Evolutionary conservation across 2,888 invertebrate genomes (phyloP).

Genomic region (Prenolepis imparis): DNA sequence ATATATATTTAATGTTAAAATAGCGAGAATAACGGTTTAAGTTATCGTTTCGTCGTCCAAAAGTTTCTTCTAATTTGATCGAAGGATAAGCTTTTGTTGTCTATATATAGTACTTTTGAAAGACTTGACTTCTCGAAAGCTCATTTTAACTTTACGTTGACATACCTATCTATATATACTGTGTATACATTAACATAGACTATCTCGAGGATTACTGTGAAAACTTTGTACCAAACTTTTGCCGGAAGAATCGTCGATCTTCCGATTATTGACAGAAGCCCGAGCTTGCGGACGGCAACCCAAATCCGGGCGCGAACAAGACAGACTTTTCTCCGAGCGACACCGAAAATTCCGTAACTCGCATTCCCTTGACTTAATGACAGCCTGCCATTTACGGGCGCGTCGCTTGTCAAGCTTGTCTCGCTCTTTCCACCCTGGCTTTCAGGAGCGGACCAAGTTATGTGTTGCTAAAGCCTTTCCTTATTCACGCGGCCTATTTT

Average conservation of each 20-base stretch:
- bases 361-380: slow-evolving; percentile 71
- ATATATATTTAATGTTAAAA: slow-evolving; percentile 24
- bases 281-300: slow-evolving; percentile 52
- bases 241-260: slow-evolving; percentile 49
- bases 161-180: slow-evolving; percentile 12
- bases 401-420: slow-evolving; percentile 43
- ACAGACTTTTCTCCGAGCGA: slow-evolving; percentile 62
- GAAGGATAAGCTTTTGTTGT: slow-evolving; percentile 6
- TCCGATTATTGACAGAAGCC: slow-evolving; percentile 53
- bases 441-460: slow-evolving; percentile 23
- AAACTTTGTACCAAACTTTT: slow-evolving; percentile 39
- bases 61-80: slow-evolving; percentile 25
- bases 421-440: slow-evolving; percentile 30
- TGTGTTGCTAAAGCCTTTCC: neutral
- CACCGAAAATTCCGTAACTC: slow-evolving; percentile 47
- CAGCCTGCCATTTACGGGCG: slow-evolving; percentile 72
- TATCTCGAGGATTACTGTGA: slow-evolving; percentile 25
- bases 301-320: slow-evolving; percentile 63
- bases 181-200: neutral
- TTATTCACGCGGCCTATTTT: slow-evolving; percentile 11
- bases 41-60: slow-evolving; percentile 24
- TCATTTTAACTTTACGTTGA: slow-evolving; percentile 44
- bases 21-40: neutral
- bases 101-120: neutral
- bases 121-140: neutral